Percentiles rank a stretch among this genome's conserved stretches.
Conservation (phyloP, 2,888 invertebrate species). For the Boloria euphrosyne region DNA sequence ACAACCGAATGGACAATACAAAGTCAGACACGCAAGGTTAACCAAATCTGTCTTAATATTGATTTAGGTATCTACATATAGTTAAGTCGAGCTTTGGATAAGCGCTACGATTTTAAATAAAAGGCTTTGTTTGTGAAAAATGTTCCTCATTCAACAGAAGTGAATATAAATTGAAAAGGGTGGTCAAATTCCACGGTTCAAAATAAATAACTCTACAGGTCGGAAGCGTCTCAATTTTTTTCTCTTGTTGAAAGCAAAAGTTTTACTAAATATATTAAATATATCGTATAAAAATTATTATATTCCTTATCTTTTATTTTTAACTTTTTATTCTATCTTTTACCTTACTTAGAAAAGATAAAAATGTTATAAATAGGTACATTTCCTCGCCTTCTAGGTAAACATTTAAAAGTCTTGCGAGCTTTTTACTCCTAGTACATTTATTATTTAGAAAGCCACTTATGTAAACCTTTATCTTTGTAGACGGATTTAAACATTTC, state of each 20-base stretch:
- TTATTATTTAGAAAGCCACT: constrained; percentile 34
- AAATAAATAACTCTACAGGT: neutral
- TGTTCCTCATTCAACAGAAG: neutral
- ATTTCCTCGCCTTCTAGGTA: constrained; percentile 15
- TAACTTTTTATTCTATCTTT: constrained; percentile 14
- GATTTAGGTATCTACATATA: neutral
- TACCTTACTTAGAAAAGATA: constrained; percentile 13
- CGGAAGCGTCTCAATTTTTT: neutral
- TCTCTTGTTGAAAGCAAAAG: no score
- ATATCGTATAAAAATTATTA: no score
- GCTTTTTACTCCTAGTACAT: constrained; percentile 27
- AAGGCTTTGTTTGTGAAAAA: constrained; percentile 3
- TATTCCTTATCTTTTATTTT: no score
- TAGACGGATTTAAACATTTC: constrained; percentile 6
- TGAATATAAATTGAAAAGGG: constrained; percentile 2
- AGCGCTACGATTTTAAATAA: neutral
- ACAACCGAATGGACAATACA: constrained; percentile 3
- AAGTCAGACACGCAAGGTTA: constrained; percentile 1
- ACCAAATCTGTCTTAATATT: neutral
- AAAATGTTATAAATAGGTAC: constrained; percentile 8
- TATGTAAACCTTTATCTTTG: constrained; percentile 15
- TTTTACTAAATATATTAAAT: no score
- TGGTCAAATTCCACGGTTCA: neutral
- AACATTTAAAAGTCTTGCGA: constrained; percentile 23
- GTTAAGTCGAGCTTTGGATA: neutral